Evolutionary conservation across 2,888 invertebrate species (phyloP).

Genomic region (Vannuccia rotundouncinata): DNA sequence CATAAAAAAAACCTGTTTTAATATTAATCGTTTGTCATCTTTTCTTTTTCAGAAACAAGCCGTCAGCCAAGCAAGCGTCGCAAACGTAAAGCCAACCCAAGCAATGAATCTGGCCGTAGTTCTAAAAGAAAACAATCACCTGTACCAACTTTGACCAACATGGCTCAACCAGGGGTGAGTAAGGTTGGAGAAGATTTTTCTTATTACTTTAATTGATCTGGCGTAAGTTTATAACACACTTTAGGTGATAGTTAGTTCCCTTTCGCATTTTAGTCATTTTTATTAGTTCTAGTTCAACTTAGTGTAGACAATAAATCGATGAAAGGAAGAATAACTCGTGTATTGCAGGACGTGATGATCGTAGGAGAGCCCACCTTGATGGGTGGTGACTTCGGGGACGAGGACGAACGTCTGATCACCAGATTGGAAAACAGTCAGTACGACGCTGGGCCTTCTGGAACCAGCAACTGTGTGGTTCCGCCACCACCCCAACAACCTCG

Average conservation of each 20-base stretch:
- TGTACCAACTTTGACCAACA: slow-evolving; percentile 18
- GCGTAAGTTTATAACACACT: no score
- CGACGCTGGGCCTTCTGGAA: slow-evolving; percentile 22
- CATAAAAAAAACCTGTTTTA: no score
- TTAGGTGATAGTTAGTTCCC: no score
- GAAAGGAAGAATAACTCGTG: no score
- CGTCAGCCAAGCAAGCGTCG: slow-evolving; percentile 87
- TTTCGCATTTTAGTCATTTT: no score
- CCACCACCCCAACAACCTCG: not conserved
- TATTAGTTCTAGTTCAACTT: no score
- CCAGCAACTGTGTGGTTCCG: not conserved
- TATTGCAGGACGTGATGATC: slow-evolving; percentile 93
- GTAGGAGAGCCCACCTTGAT: slow-evolving; percentile 98
- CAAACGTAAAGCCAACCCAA: slow-evolving; percentile 86
- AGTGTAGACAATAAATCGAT: no score
- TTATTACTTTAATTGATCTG: no score
- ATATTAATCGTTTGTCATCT: no score
- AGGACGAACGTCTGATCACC: slow-evolving; percentile 94
- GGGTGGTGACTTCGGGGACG: slow-evolving; percentile 99
- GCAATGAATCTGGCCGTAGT: not conserved
- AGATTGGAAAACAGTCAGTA: slow-evolving; percentile 73
- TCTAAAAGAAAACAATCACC: slow-evolving; percentile 39
- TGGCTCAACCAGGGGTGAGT: slow-evolving; percentile 32
- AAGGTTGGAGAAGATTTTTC: no score
- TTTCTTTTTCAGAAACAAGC: slow-evolving; percentile 68